Evolutionary conservation across 2,888 invertebrate species (phyloP).

Genomic region (Cosmia pyralina): DNA sequence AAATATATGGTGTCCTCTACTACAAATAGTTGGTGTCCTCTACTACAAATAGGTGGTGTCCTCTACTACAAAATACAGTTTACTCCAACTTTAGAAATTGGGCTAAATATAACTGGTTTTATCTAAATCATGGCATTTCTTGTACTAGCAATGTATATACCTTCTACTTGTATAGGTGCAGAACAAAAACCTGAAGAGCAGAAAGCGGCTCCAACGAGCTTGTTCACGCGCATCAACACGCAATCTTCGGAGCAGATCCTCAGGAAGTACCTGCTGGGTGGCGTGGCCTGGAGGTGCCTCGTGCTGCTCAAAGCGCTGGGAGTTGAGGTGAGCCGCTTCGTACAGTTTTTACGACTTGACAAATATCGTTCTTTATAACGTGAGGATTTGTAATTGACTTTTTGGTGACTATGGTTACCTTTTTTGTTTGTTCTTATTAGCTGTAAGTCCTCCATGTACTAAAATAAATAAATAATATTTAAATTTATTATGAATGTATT

Average conservation of each 20-base stretch:
- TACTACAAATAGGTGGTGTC: too few relatives aligned
- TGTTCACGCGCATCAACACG: conserved; percentile 79
- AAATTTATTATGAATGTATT: background rate
- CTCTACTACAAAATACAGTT: background rate
- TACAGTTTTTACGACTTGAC: too few relatives aligned
- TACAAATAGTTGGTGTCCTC: too few relatives aligned
- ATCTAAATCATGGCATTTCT: background rate
- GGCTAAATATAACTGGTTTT: background rate
- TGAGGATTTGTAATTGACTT: too few relatives aligned
- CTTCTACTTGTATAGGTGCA: conserved; percentile 27
- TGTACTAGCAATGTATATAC: background rate
- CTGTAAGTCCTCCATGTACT: too few relatives aligned
- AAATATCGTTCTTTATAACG: background rate
- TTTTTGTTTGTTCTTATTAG: too few relatives aligned
- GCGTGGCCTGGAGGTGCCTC: conserved; percentile 91
- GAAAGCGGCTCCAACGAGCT: conserved; percentile 72
- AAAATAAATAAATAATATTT: too few relatives aligned
- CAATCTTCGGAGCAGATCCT: conserved; percentile 83
- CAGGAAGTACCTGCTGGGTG: conserved; percentile 89
- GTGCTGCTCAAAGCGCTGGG: conserved; percentile 90
- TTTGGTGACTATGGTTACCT: too few relatives aligned
- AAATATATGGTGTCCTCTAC: background rate
- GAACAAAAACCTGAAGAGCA: conserved; percentile 71
- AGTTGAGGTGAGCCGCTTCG: conserved; percentile 82
- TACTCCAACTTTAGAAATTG: background rate